Evolutionary conservation across 2,113 vertebrate species (phyloP).

Genomic region (Deroptyus accipitrinus): DNA sequence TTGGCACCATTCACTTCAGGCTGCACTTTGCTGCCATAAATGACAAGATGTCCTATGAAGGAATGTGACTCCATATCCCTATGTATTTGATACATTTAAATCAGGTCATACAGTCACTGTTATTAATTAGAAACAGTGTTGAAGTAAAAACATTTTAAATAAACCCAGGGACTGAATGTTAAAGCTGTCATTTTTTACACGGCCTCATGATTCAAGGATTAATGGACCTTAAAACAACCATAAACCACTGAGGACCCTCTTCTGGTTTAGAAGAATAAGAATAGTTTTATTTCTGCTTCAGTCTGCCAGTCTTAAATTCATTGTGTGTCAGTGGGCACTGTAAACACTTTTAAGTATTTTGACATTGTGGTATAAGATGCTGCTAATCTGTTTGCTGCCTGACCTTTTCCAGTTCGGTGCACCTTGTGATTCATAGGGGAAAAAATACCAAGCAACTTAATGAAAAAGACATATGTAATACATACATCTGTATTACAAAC

Average conservation of each 20-base stretch:
- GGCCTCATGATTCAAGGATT: slow-evolving; percentile 82
- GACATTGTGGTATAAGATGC: slow-evolving; percentile 72
- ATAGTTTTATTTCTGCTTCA: slow-evolving; percentile 67
- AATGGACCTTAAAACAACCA: slow-evolving; percentile 81
- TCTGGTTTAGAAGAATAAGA: slow-evolving; percentile 71
- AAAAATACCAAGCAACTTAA: slow-evolving; percentile 19
- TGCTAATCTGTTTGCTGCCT: slow-evolving; percentile 69
- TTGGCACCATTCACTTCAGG: neutral
- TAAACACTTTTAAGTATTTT: slow-evolving; percentile 81
- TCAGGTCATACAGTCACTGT: slow-evolving; percentile 53
- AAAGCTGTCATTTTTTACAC: slow-evolving; percentile 79
- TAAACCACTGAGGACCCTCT: slow-evolving; percentile 74
- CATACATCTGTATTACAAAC: neutral
- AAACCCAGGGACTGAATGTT: slow-evolving; percentile 71
- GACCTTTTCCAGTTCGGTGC: slow-evolving; percentile 69
- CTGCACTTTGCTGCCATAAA: neutral
- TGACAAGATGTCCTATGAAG: neutral
- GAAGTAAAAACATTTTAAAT: slow-evolving; percentile 76
- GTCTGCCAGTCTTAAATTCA: slow-evolving; percentile 73
- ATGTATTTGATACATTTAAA: slow-evolving; percentile 56
- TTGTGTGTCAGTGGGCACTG: slow-evolving; percentile 70
- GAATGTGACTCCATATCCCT: neutral
- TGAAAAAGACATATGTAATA: neutral
- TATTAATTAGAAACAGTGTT: slow-evolving; percentile 74
- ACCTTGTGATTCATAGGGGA: neutral